Percentiles rank a stretch among this genome's conserved stretches.
Conservation (phyloP, 1,140 invertebrate species). For the Heliconius melpomene region DNA sequence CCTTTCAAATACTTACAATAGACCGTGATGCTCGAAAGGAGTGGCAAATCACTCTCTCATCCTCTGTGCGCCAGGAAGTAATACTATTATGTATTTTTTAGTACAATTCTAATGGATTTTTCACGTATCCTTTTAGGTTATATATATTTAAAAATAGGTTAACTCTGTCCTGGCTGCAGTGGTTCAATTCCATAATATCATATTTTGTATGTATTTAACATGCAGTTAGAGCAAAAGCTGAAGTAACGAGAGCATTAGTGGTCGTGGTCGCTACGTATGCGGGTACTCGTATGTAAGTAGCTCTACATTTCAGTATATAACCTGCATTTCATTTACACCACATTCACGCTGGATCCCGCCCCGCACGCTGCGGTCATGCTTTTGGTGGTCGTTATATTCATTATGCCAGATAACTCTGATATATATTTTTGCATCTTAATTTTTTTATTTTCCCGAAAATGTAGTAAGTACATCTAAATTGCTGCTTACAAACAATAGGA, state of each 20-base stretch:
- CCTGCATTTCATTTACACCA: slow-evolving; percentile 7
- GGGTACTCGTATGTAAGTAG: slow-evolving; percentile 3
- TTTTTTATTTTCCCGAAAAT: no score
- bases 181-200: background rate
- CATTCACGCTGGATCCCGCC: background rate
- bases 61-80: background rate
- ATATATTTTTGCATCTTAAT: background rate
- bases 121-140: background rate
- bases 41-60: background rate
- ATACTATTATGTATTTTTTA: background rate
- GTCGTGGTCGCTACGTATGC: slow-evolving; percentile 5
- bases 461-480: no score
- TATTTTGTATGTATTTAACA: slow-evolving; percentile 8
- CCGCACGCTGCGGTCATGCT: background rate
- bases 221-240: background rate
- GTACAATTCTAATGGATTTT: background rate
- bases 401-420: background rate
- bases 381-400: slow-evolving; percentile 9
- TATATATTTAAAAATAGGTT: slow-evolving; percentile 11
- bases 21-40: background rate
- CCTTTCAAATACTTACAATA: background rate
- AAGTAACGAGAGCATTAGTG: slow-evolving; percentile 5
- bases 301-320: background rate
- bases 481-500: no score
- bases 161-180: background rate